Conservation (phyloP, 2,113 vertebrate species). For the Oxyura jamaicensis region DNA sequence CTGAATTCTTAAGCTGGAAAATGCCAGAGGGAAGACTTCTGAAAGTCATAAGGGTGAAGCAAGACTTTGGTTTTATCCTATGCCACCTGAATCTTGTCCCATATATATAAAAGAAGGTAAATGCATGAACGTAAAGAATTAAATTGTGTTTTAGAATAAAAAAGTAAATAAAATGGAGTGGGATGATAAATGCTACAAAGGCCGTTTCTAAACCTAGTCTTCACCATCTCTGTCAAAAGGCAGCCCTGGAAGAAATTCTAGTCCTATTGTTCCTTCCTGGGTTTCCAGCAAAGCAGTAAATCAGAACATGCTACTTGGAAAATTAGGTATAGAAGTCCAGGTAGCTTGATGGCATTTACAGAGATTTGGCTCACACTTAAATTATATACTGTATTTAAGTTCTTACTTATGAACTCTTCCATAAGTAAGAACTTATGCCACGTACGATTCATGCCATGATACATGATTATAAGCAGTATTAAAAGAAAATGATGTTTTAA, state of each 20-base stretch:
- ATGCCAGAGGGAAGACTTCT: background rate
- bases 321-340: background rate
- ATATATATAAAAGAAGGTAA: background rate
- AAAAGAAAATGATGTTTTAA: background rate
- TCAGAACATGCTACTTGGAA: conserved; percentile 13
- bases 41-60: background rate
- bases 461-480: background rate
- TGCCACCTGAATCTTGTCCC: background rate
- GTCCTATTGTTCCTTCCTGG: background rate
- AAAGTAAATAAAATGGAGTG: background rate
- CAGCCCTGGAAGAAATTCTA: background rate
- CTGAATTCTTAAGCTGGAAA: background rate
- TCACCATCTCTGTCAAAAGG: background rate
- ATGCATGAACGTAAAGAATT: background rate
- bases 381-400: background rate
- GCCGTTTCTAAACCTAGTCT: background rate
- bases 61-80: background rate
- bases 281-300: conserved; percentile 30
- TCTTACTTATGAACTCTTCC: background rate
- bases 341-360: conserved; percentile 36
- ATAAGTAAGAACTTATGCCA: background rate
- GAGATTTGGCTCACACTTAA: background rate
- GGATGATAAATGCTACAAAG: background rate
- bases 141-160: background rate
- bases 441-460: background rate